These are phyloP conservation scores for Zaprionus davidi DNA, from an alignment of 1,140 invertebrate species.

Conservation along the genomic window DNA sequence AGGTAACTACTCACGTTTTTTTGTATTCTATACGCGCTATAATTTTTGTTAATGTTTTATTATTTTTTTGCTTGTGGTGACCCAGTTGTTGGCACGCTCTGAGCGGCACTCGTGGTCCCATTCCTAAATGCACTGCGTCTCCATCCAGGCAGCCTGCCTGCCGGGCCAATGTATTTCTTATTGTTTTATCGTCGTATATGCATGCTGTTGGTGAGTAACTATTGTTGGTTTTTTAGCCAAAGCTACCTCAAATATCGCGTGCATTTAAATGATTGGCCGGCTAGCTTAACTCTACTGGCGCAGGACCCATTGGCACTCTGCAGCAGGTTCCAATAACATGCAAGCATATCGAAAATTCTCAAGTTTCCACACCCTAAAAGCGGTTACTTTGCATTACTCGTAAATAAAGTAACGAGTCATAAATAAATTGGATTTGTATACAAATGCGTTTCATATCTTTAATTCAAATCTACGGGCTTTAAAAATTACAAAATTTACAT, in stretches of 20 bases:
- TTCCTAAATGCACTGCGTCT: conserved; percentile 41
- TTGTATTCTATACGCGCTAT: conserved; percentile 64
- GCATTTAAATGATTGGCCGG: conserved; percentile 81
- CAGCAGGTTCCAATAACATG: conserved; percentile 55
- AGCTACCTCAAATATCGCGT: conserved; percentile 67
- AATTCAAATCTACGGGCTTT: not conserved
- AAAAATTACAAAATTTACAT: not conserved
- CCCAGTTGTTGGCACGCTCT: conserved; percentile 73
- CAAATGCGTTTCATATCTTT: not conserved
- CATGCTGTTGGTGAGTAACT: conserved; percentile 61
- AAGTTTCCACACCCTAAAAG: conserved; percentile 17
- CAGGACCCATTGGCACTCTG: conserved; percentile 48
- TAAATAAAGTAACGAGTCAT: not conserved
- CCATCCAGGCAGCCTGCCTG: conserved; percentile 17
- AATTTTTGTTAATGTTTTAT: conserved; percentile 80
- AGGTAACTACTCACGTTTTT: conserved; percentile 31
- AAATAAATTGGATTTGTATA: not conserved
- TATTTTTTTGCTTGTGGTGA: conserved; percentile 70
- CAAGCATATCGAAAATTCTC: conserved; percentile 55
- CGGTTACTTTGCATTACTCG: not conserved
- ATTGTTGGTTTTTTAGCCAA: conserved; percentile 35
- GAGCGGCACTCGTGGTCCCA: conserved; percentile 6
- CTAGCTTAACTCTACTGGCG: conserved; percentile 32
- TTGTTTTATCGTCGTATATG: conserved; percentile 61
- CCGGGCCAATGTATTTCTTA: conserved; percentile 50